Evolutionary conservation across 2,113 vertebrate genomes (phyloP).

Genomic region (Lepidiolamprologus cunningtoni): DNA sequence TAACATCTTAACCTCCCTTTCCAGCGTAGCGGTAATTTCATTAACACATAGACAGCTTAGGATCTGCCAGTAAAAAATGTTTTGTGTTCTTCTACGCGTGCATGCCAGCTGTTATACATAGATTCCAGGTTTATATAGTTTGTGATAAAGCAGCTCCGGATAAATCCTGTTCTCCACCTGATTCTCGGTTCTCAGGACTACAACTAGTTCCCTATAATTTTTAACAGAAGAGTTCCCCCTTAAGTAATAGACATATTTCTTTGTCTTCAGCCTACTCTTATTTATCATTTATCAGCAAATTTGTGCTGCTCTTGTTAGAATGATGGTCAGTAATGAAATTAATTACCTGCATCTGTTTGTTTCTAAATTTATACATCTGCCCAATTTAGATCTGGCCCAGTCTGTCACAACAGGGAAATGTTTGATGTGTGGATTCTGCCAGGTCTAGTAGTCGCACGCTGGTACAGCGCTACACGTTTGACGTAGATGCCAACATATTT

Average conservation of each 20-base stretch:
- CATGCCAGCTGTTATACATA: background rate
- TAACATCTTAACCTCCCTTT: too few species aligned
- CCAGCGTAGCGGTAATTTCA: background rate
- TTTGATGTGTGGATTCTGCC: background rate
- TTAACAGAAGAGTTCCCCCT: background rate
- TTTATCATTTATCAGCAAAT: background rate
- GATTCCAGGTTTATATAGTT: background rate
- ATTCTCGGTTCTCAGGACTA: background rate
- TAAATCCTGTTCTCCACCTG: background rate
- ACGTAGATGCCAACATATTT: background rate
- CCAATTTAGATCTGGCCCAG: background rate
- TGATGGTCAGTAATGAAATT: background rate
- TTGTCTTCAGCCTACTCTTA: background rate
- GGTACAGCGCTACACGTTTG: background rate
- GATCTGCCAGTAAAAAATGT: background rate
- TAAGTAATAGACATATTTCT: background rate
- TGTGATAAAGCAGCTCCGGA: background rate
- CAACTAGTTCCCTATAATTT: background rate
- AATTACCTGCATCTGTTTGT: background rate
- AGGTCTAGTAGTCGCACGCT: background rate
- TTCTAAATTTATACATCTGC: background rate
- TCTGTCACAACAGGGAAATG: background rate
- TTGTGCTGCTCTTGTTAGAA: background rate
- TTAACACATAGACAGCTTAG: background rate
- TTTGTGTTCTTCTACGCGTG: background rate